A percentile compares a stretch with the other conserved stretches of the same genome.
phyloP scores from a whole-genome alignment of 2,797 vertebrate genomes.

The Rhynchonycteris naso region DNA sequence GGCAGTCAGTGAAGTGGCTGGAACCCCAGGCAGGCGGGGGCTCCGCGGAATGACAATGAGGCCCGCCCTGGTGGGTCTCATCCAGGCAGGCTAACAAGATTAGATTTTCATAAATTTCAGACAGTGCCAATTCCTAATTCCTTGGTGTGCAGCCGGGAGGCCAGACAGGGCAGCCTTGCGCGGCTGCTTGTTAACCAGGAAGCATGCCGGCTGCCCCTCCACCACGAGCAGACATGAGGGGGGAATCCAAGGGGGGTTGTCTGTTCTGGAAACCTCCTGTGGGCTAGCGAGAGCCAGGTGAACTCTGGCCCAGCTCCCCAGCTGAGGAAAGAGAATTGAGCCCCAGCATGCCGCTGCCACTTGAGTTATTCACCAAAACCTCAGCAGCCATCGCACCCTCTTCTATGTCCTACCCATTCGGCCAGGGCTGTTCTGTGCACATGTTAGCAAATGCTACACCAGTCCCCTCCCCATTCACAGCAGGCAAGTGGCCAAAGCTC shows the following conservation, averaged over 20 bases:
- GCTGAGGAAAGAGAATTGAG: background rate
- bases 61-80: conserved; percentile 4
- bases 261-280: background rate
- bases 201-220: background rate
- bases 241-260: background rate
- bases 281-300: background rate
- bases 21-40: conserved; percentile 76
- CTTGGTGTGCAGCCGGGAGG: conserved; percentile 66
- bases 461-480: fast-evolving
- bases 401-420: background rate
- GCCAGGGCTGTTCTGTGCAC: background rate
- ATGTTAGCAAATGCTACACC: fast-evolving
- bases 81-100: conserved; percentile 85
- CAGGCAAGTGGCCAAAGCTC: too few species aligned
- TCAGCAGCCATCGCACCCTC: fast-evolving
- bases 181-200: conserved; percentile 71
- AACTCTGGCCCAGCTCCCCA: background rate
- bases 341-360: fast-evolving
- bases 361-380: fast-evolving
- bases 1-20: conserved; percentile 74
- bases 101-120: conserved; percentile 89
- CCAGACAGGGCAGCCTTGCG: conserved; percentile 73
- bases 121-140: conserved; percentile 78
- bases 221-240: background rate
- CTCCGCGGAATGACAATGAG: conserved; percentile 80